These are phyloP conservation scores for Micronycteris hirsuta DNA, from an alignment of 2,113 vertebrate species.

Conservation along the genomic window DNA sequence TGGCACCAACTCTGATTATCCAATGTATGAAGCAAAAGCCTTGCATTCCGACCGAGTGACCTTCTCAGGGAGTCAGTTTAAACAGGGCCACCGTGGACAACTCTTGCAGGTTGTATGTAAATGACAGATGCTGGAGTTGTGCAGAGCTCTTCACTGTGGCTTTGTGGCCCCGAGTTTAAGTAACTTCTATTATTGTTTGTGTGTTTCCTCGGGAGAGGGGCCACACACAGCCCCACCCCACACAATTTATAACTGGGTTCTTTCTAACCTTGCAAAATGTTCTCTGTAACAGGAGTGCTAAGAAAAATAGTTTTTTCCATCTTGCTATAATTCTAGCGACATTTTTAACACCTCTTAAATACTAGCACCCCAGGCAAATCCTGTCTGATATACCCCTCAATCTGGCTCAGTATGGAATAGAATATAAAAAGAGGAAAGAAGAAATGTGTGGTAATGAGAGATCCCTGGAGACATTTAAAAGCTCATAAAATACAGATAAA, in stretches of 20 bases:
- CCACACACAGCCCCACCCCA: constrained; percentile 33
- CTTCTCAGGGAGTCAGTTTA: background rate
- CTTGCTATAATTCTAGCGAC: constrained; percentile 43
- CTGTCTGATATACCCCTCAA: constrained; percentile 17
- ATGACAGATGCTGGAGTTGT: background rate
- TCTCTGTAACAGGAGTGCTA: constrained; percentile 12
- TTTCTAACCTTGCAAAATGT: constrained; percentile 13
- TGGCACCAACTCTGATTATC: background rate
- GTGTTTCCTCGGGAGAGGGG: constrained; percentile 9
- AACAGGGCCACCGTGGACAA: background rate
- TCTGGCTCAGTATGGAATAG: background rate
- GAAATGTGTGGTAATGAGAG: constrained; percentile 38
- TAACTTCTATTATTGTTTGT: background rate
- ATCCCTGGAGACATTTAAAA: constrained; percentile 55
- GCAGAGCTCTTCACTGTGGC: background rate
- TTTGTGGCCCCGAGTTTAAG: background rate
- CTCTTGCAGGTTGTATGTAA: background rate
- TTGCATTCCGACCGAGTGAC: background rate
- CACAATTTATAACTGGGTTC: constrained; percentile 17
- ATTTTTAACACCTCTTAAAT: constrained; percentile 69
- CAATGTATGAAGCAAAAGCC: background rate
- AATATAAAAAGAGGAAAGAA: constrained; percentile 25
- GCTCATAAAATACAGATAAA: constrained; percentile 50
- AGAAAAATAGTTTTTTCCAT: constrained; percentile 56
- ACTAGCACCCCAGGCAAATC: constrained; percentile 36